phyloP scores from a whole-genome alignment of 2,113 vertebrate genomes.

The Saiga tatarica region DNA sequence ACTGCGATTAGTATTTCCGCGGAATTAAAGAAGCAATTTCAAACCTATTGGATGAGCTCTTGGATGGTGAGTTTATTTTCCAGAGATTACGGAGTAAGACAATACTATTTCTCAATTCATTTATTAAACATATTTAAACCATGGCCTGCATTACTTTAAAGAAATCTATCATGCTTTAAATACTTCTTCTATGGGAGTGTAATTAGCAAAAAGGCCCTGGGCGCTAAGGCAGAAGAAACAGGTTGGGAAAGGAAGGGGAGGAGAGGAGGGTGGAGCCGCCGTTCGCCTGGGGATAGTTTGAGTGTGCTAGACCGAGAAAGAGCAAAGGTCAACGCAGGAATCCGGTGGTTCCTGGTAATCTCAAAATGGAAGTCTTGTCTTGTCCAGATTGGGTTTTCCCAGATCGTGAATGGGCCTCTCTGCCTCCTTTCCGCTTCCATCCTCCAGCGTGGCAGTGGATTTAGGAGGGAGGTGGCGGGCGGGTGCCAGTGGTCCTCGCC shows the following conservation, averaged over 20 bases:
- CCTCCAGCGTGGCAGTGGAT: not conserved
- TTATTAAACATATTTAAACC: not conserved
- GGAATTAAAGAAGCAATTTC: not conserved
- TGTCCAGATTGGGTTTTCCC: not conserved
- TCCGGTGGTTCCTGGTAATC: not conserved
- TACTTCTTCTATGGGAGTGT: not conserved
- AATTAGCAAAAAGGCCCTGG: not conserved
- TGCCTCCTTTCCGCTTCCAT: not conserved
- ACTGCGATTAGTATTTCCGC: not conserved
- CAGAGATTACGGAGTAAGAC: not conserved
- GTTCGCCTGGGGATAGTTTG: not conserved
- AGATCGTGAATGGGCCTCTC: not conserved
- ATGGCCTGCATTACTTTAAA: not conserved
- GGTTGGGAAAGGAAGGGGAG: not conserved
- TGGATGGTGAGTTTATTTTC: not conserved
- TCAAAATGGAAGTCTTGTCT: not conserved
- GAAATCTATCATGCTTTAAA: not conserved
- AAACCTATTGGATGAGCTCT: not conserved
- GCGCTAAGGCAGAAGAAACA: accelerated
- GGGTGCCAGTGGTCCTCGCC: not conserved
- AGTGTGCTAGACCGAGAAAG: not conserved
- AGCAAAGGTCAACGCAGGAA: not conserved
- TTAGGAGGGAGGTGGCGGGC: not conserved
- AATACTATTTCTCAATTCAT: not conserved
- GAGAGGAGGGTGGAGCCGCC: not conserved